Conservation (phyloP, 2,888 invertebrate species). For the Sphaerophoria taeniata region DNA sequence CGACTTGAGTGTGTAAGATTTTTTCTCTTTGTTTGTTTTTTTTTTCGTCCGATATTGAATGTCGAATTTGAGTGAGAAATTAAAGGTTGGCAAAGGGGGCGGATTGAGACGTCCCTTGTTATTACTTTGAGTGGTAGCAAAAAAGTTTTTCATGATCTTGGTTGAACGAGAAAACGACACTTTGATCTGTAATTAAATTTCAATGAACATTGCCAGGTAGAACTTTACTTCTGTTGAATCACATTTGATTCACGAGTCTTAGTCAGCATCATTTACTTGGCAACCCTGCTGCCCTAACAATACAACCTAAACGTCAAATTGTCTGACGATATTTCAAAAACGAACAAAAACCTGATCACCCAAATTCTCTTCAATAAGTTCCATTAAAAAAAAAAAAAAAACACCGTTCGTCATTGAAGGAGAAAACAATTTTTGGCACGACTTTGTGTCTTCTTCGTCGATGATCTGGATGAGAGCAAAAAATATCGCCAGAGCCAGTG, state of each 20-base stretch:
- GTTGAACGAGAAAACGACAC: conserved; percentile 36
- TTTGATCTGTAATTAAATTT: conserved; percentile 36
- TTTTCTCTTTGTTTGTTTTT: not conserved
- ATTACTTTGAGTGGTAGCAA: conserved; percentile 44
- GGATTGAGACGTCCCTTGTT: not conserved
- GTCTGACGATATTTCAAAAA: conserved; percentile 60
- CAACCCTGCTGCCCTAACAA: conserved; percentile 31
- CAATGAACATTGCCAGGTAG: too few species aligned
- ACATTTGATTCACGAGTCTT: too few species aligned
- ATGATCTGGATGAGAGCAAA: conserved; percentile 72
- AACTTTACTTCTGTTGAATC: too few species aligned
- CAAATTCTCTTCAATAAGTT: conserved; percentile 36
- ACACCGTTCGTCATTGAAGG: conserved; percentile 61
- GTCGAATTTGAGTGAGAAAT: conserved; percentile 54
- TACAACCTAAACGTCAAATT: conserved; percentile 54
- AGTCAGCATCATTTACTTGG: too few species aligned
- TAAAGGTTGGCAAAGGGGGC: conserved; percentile 32
- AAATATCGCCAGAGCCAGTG: conserved; percentile 39
- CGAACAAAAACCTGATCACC: conserved; percentile 18
- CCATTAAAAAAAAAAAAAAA: conserved; percentile 33
- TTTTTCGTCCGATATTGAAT: conserved; percentile 44
- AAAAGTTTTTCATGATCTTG: conserved; percentile 48
- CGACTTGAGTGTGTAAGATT: conserved; percentile 42
- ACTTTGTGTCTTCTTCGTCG: conserved; percentile 59
- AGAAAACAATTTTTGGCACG: conserved; percentile 71